A percentile compares a stretch with the other conserved stretches of the same genome.
Conservation (phyloP, 2,113 vertebrate species). For the Atractosteus spatula region DNA sequence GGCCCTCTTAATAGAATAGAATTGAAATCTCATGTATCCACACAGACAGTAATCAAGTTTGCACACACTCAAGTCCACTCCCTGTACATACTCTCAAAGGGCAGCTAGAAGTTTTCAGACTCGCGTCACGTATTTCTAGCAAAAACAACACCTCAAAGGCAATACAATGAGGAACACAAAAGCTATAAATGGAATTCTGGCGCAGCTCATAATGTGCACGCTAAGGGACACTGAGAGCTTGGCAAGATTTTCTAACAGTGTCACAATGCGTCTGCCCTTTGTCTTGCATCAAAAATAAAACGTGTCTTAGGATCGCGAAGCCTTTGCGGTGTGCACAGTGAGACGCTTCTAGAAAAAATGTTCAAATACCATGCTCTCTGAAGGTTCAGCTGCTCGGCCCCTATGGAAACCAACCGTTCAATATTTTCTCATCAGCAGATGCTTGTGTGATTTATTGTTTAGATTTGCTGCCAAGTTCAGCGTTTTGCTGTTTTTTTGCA, state of each 20-base stretch:
- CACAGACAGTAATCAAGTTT: not conserved
- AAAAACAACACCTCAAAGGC: not conserved
- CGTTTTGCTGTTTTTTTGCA: not conserved
- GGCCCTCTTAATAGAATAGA: not conserved
- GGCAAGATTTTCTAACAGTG: not conserved
- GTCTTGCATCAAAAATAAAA: too few species aligned
- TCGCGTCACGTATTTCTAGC: not conserved
- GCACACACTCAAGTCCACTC: not conserved
- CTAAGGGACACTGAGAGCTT: not conserved
- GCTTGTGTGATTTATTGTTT: conserved; percentile 35
- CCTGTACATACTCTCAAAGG: not conserved
- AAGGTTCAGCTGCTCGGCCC: not conserved
- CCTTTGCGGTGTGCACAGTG: conserved; percentile 34
- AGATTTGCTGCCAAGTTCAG: conserved; percentile 23
- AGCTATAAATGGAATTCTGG: too few species aligned
- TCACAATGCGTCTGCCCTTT: not conserved
- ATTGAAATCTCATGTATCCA: too few species aligned
- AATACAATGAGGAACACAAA: not conserved
- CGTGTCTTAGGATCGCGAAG: too few species aligned
- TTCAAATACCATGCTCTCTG: conserved; percentile 1
- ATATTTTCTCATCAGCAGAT: conserved; percentile 35
- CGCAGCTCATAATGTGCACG: not conserved
- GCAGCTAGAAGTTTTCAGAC: not conserved
- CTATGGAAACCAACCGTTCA: conserved; percentile 12
- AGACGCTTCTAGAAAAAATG: conserved; percentile 8